Conservation (phyloP, 2,888 invertebrate genomes). For the Drosophila pseudotakahashii region DNA sequence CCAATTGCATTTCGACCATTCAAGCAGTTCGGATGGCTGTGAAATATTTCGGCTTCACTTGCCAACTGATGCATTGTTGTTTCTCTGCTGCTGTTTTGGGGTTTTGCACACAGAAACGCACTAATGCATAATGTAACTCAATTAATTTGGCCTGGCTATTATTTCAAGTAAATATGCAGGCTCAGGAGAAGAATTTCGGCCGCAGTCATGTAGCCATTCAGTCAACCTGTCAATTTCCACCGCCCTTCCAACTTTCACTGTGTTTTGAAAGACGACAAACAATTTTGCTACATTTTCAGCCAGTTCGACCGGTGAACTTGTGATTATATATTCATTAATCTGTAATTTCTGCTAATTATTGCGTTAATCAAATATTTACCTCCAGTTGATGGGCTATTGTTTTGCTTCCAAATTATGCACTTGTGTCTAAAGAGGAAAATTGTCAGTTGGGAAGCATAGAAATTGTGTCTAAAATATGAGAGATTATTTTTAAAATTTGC, state of each 20-base stretch:
- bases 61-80: conserved; percentile 43
- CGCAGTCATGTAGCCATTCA: conserved; percentile 28
- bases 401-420: conserved; percentile 1
- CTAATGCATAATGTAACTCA: conserved; percentile 58
- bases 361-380: conserved; percentile 25
- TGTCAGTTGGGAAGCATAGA: neutral
- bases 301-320: conserved; percentile 9
- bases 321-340: conserved; percentile 28
- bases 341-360: conserved; percentile 36
- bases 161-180: conserved; percentile 33
- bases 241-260: conserved; percentile 3
- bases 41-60: conserved; percentile 54
- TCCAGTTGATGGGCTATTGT: conserved; percentile 14
- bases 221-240: conserved; percentile 32
- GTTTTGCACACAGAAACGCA: conserved; percentile 42
- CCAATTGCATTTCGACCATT: conserved; percentile 44
- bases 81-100: conserved; percentile 40
- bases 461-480: too few species aligned
- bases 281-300: conserved; percentile 7
- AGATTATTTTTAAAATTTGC: neutral
- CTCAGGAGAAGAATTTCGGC: conserved; percentile 16
- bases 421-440: neutral
- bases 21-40: conserved; percentile 50
- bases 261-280: conserved; percentile 9
- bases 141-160: conserved; percentile 69